These are phyloP conservation scores for Zaprionus gabonicus DNA, from an alignment of 1,140 invertebrate species.

Conservation along the genomic window DNA sequence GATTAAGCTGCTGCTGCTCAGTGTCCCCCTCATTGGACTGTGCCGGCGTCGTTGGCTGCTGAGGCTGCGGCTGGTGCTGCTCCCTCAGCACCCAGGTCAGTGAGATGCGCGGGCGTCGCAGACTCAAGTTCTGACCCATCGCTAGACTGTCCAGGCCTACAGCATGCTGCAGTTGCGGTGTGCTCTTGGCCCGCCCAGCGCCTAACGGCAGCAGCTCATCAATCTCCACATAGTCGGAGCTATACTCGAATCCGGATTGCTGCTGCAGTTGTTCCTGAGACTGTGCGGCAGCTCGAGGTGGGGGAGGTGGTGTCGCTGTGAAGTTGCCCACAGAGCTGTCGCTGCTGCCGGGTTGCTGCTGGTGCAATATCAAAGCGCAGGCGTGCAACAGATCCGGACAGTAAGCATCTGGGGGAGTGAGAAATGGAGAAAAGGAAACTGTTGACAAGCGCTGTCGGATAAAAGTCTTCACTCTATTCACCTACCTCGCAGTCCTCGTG, in stretches of 20 bases:
- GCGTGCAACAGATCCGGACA: constrained; percentile 80
- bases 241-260: constrained; percentile 56
- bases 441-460: background rate
- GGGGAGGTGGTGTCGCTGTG: constrained; percentile 72
- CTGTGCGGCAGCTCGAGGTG: constrained; percentile 2
- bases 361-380: constrained; percentile 74
- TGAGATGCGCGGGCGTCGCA: constrained; percentile 88
- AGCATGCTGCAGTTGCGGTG: constrained; percentile 68
- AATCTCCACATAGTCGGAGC: constrained; percentile 82
- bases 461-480: background rate
- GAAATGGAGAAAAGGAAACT: background rate
- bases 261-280: background rate
- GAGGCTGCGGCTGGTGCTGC: constrained; percentile 80
- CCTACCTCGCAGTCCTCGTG: constrained; percentile 60
- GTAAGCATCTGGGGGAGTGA: constrained; percentile 67
- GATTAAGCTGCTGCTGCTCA: constrained; percentile 13
- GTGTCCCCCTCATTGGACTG: constrained; percentile 48
- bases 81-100: constrained; percentile 89
- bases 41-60: constrained; percentile 30
- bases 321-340: constrained; percentile 79
- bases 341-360: constrained; percentile 70
- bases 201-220: constrained; percentile 70
- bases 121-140: constrained; percentile 86
- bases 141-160: constrained; percentile 49
- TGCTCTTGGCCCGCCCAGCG: constrained; percentile 69